phyloP scores from a whole-genome alignment of 2,113 vertebrate genomes.

The Meles meles region DNA sequence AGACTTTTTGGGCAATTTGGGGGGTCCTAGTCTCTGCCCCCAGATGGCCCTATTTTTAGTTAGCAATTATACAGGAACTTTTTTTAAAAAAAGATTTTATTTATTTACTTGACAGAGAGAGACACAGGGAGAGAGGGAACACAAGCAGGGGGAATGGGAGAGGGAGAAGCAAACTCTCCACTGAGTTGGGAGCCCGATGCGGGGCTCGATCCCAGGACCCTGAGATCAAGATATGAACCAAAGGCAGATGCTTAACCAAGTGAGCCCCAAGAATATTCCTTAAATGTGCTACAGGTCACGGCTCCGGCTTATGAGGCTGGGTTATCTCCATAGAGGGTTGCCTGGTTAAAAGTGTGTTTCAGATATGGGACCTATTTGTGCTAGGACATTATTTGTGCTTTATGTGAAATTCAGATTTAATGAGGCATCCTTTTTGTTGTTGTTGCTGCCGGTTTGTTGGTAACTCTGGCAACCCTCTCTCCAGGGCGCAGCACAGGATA shows the following conservation, averaged over 20 bases:
- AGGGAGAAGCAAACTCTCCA: too few species aligned
- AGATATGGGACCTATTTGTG: background rate
- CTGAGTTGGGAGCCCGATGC: too few species aligned
- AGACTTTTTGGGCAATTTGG: too few species aligned
- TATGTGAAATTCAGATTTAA: background rate
- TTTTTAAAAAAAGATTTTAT: too few species aligned
- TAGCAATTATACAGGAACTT: background rate
- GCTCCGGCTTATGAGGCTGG: too few species aligned
- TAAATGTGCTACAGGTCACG: background rate
- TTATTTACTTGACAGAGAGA: too few species aligned
- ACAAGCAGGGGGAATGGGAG: too few species aligned
- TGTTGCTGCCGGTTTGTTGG: background rate
- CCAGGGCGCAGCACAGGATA: background rate
- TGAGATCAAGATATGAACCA: too few species aligned
- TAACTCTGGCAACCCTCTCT: background rate
- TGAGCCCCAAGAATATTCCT: background rate
- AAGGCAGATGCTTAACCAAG: too few species aligned
- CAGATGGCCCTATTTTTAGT: background rate
- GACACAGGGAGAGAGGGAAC: too few species aligned
- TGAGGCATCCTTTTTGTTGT: too few species aligned
- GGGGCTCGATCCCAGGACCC: too few species aligned
- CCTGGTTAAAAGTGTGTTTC: background rate
- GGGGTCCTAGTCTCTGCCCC: background rate
- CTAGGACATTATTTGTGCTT: background rate
- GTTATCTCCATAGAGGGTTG: background rate